phyloP scores from a whole-genome alignment of 2,888 invertebrate species.

The Brenthis ino region DNA sequence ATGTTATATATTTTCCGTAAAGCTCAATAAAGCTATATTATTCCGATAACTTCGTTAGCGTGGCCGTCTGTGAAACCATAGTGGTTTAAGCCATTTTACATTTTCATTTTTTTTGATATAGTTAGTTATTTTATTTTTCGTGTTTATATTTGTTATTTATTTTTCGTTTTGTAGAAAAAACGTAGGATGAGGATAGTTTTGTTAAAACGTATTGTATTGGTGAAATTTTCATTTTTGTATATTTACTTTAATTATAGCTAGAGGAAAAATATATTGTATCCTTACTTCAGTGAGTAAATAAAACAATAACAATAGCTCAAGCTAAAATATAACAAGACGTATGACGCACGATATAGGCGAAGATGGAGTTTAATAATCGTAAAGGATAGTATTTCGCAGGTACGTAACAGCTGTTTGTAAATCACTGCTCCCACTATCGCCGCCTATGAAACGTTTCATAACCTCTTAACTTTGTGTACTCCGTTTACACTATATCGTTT shows the following conservation, averaged over 20 bases:
- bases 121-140: no score
- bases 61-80: no score
- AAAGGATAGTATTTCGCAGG: constrained; percentile 21
- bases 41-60: no score
- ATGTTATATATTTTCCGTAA: background rate
- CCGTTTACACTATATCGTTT: constrained; percentile 18
- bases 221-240: no score
- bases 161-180: no score
- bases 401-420: constrained; percentile 22
- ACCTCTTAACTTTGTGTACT: constrained; percentile 23
- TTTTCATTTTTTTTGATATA: no score
- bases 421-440: constrained; percentile 26
- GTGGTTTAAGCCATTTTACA: no score
- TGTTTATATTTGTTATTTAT: no score
- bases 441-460: constrained; percentile 27
- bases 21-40: constrained; percentile 2
- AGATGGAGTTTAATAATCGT: constrained; percentile 20
- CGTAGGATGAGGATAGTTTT: no score
- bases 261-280: no score
- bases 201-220: no score
- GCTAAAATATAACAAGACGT: background rate
- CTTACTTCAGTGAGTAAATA: background rate
- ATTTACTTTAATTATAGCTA: no score
- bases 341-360: background rate
- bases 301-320: background rate